Conservation (phyloP, 2,888 invertebrate genomes). For the Teleogryllus oceanicus region DNA sequence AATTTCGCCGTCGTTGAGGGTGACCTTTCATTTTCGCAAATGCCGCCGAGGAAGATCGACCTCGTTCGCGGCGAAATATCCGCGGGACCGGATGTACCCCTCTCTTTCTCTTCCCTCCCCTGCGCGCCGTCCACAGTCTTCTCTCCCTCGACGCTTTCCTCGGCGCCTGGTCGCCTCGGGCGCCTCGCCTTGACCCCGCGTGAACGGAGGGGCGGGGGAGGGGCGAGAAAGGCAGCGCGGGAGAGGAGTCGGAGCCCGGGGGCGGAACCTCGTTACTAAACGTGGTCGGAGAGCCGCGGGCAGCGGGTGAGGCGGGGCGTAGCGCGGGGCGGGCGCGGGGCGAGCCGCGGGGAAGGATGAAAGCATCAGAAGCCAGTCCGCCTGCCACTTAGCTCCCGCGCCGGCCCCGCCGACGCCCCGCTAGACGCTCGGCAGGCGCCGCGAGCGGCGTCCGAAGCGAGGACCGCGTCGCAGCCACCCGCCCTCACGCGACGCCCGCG, state of each 20-base stretch:
- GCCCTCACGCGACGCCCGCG: too few relatives aligned
- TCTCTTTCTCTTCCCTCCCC: neutral
- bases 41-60: too few relatives aligned
- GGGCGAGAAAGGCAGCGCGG: too few relatives aligned
- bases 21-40: too few relatives aligned
- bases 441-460: too few relatives aligned
- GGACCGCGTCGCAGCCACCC: too few relatives aligned
- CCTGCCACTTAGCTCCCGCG: neutral
- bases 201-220: too few relatives aligned
- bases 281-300: neutral
- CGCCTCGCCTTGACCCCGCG: too few relatives aligned
- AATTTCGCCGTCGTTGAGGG: too few relatives aligned
- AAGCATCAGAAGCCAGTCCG: conserved; percentile 11
- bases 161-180: neutral
- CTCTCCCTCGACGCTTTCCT: neutral
- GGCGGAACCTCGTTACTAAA: conserved; percentile 11
- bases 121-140: neutral
- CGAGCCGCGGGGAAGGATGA: neutral
- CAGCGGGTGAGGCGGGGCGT: neutral
- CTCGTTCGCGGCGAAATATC: too few relatives aligned
- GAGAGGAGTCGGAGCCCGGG: neutral
- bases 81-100: neutral
- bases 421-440: too few relatives aligned
- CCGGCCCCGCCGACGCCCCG: neutral
- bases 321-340: neutral